Percentiles rank a stretch among this genome's conserved stretches.
These are phyloP conservation scores for Pseudonaja textilis DNA, from an alignment of 2,113 vertebrate species.

Conservation along the genomic window DNA sequence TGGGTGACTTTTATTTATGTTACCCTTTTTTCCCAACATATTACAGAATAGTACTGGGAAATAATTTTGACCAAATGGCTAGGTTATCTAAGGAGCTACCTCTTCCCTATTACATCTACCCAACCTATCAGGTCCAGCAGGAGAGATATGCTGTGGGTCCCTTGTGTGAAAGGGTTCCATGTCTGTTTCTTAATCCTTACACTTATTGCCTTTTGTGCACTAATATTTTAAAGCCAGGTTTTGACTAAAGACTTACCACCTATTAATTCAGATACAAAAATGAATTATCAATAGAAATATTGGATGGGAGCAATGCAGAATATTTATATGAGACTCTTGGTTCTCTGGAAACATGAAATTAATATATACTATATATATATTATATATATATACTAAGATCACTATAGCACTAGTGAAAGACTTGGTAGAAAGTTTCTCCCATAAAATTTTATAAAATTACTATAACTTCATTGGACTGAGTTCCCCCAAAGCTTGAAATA, in stretches of 20 bases:
- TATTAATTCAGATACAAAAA: background rate
- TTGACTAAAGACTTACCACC: background rate
- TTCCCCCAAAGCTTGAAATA: background rate
- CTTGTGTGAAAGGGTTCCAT: background rate
- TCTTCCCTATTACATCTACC: background rate
- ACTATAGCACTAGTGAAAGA: background rate
- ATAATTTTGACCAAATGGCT: background rate
- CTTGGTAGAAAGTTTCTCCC: background rate
- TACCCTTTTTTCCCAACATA: background rate
- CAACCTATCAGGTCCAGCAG: background rate
- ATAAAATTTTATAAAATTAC: background rate
- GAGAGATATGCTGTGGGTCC: background rate
- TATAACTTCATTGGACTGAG: background rate
- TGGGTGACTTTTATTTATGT: background rate
- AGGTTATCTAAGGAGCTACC: background rate
- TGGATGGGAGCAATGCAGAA: background rate
- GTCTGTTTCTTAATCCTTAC: background rate
- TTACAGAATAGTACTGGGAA: background rate
- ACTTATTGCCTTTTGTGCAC: background rate
- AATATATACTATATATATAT: background rate
- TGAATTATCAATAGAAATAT: background rate
- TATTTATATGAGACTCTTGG: background rate
- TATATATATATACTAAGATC: background rate
- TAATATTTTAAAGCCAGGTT: background rate
- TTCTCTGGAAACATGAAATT: background rate